Evolutionary conservation across 2,888 invertebrate species (phyloP).

Genomic region (Agrotis segetum): DNA sequence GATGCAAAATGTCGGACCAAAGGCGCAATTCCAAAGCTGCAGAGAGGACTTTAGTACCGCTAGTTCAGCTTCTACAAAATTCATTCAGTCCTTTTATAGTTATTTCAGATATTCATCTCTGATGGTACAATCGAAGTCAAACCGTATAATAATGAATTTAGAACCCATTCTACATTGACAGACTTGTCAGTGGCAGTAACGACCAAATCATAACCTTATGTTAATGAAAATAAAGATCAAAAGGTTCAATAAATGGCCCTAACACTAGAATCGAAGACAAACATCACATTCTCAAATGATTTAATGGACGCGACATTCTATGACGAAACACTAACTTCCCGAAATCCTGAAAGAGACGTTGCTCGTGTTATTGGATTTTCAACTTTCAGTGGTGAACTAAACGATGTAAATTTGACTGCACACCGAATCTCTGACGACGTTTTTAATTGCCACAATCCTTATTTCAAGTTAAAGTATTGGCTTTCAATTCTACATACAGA

Average conservation of each 20-base stretch:
- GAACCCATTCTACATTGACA: no score
- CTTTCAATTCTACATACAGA: conserved; percentile 56
- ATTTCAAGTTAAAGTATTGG: conserved; percentile 23
- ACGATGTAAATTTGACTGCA: not conserved
- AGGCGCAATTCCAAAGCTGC: not conserved
- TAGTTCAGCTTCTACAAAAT: no score
- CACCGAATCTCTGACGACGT: not conserved
- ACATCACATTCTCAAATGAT: conserved; percentile 15
- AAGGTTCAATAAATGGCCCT: not conserved
- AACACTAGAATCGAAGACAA: conserved; percentile 9
- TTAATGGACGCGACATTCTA: conserved; percentile 31
- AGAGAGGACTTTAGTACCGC: not conserved
- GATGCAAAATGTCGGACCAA: not conserved
- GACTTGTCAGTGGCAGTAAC: no score
- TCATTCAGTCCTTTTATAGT: no score
- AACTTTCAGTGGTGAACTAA: not conserved
- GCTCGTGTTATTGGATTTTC: not conserved
- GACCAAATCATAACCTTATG: no score
- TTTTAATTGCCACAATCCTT: not conserved
- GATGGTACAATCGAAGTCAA: no score
- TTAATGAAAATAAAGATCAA: no score
- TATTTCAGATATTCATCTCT: no score
- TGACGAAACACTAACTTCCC: conserved; percentile 17
- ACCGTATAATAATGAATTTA: no score
- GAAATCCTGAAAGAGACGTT: not conserved